Percentiles rank a stretch among this genome's conserved stretches.
These are phyloP conservation scores for Hymenochirus boettgeri DNA, from an alignment of 2,113 vertebrate species.

Conservation along the genomic window DNA sequence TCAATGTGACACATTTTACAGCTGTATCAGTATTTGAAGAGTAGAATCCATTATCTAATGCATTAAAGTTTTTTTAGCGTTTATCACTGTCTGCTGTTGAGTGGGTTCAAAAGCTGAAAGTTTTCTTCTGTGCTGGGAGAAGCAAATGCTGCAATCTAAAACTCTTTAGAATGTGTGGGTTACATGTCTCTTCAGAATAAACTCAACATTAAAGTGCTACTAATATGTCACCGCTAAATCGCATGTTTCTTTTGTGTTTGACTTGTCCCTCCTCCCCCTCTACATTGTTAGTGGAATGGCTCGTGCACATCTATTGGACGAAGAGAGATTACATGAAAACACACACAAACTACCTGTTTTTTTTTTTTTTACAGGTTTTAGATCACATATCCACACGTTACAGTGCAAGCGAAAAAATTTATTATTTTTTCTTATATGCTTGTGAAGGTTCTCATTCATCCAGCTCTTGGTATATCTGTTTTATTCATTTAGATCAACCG, in stretches of 20 bases:
- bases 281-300: too few relatives aligned
- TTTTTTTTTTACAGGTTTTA: too few relatives aligned
- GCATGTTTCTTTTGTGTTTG: constrained; percentile 2
- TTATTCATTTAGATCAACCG: too few relatives aligned
- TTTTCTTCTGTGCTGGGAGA: neutral
- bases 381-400: too few relatives aligned
- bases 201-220: constrained; percentile 22
- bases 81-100: constrained; percentile 13
- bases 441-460: too few relatives aligned
- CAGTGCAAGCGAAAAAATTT: too few relatives aligned
- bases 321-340: too few relatives aligned
- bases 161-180: constrained; percentile 23
- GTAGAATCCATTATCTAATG: constrained; percentile 10
- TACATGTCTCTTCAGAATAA: constrained; percentile 3
- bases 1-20: neutral
- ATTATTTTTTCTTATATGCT: too few relatives aligned
- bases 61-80: constrained; percentile 11
- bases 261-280: too few relatives aligned
- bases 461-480: too few relatives aligned
- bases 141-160: constrained; percentile 1
- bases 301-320: too few relatives aligned
- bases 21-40: neutral
- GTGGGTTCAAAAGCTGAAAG: constrained; percentile 31
- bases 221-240: constrained; percentile 18
- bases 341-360: too few relatives aligned